phyloP scores from a whole-genome alignment of 2,888 invertebrate species.

The Amorpha juglandis region DNA sequence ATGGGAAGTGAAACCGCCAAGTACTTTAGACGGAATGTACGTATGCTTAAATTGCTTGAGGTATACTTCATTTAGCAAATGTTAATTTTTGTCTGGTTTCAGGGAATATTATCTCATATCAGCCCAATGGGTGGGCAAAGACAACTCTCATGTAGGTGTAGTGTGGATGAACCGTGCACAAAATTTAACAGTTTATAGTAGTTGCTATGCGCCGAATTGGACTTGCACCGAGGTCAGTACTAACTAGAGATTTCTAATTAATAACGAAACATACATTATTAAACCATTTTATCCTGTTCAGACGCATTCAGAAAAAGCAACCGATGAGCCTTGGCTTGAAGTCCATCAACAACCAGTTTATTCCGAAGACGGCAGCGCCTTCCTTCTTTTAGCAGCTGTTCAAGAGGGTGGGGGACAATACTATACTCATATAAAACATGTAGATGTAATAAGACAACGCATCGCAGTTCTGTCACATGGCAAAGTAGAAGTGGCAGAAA shows the following conservation, averaged over 20 bases:
- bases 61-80: conserved; percentile 1
- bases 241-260: neutral
- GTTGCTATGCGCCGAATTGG: conserved; percentile 93
- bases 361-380: conserved; percentile 92
- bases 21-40: conserved; percentile 91
- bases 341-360: conserved; percentile 93
- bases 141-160: conserved; percentile 90
- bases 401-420: conserved; percentile 93
- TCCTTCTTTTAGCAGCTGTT: conserved; percentile 91
- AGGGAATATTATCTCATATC: conserved; percentile 97
- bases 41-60: conserved; percentile 59
- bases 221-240: conserved; percentile 90
- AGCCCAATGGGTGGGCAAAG: conserved; percentile 94
- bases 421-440: conserved; percentile 94
- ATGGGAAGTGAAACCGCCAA: conserved; percentile 89
- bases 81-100: conserved; percentile 43
- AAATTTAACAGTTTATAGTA: conserved; percentile 94
- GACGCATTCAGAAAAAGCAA: conserved; percentile 93
- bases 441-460: conserved; percentile 91
- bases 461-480: conserved; percentile 94
- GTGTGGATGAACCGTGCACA: conserved; percentile 98
- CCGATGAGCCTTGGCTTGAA: conserved; percentile 93
- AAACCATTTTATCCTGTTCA: conserved; percentile 48
- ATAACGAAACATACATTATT: neutral
- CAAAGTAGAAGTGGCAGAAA: conserved; percentile 91